Conservation (phyloP, 2,797 vertebrate genomes). For the Ceyx erithaca region DNA sequence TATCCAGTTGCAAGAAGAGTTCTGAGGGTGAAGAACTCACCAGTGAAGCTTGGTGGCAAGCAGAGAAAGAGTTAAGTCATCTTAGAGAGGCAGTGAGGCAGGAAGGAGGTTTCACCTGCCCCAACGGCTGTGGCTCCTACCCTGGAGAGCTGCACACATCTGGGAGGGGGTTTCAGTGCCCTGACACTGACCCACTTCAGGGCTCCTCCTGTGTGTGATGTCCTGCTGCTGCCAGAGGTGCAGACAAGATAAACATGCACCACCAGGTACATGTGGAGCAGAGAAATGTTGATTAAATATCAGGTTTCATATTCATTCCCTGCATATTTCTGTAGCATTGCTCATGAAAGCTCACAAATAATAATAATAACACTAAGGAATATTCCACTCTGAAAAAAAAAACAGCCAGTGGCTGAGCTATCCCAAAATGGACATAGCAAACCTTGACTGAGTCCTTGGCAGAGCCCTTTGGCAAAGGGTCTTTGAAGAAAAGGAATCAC, state of each 20-base stretch:
- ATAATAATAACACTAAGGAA: background rate
- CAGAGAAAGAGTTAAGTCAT: background rate
- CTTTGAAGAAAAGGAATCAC: background rate
- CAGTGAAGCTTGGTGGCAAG: background rate
- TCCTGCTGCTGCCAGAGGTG: background rate
- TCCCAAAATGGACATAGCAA: background rate
- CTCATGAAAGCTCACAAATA: background rate
- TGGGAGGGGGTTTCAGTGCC: background rate
- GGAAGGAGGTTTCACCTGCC: background rate
- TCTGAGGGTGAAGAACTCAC: background rate
- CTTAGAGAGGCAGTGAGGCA: background rate
- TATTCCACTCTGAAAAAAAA: background rate
- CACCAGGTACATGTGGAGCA: accelerated
- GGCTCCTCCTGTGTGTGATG: background rate
- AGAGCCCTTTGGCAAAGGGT: background rate
- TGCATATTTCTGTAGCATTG: background rate
- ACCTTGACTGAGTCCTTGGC: accelerated
- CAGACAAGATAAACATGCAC: background rate
- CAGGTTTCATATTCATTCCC: background rate
- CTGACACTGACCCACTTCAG: background rate
- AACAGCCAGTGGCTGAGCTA: background rate
- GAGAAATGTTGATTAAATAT: background rate
- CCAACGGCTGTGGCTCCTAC: background rate
- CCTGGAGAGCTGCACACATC: background rate
- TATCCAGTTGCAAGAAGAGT: background rate